phyloP scores from a whole-genome alignment of 2,797 vertebrate species.

The Sciaenops ocellatus region DNA sequence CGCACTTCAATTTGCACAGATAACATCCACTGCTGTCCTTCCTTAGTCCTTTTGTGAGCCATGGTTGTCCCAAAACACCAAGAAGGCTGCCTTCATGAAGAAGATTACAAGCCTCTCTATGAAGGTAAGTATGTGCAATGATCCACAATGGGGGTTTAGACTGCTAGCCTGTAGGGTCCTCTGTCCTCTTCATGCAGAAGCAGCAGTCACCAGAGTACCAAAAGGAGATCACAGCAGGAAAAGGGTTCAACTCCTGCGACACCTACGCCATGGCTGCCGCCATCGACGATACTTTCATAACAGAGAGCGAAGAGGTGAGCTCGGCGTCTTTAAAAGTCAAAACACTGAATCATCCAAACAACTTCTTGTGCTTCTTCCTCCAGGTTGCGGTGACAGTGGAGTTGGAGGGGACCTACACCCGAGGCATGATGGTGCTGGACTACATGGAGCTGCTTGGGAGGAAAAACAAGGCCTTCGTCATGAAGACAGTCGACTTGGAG shows the following conservation, averaged over 20 bases:
- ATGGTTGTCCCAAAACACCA: no score
- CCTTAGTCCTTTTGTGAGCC: no score
- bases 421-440: slow-evolving; percentile 85
- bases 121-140: no score
- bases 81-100: no score
- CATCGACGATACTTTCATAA: slow-evolving; percentile 70
- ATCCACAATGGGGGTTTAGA: no score
- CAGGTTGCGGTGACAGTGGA: slow-evolving; percentile 79
- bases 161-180: no score
- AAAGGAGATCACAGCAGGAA: slow-evolving; percentile 62
- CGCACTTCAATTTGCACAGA: no score
- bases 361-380: background rate
- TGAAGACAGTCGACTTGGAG: slow-evolving; percentile 78
- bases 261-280: slow-evolving; percentile 83
- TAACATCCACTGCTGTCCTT: no score
- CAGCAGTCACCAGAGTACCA: slow-evolving; percentile 31
- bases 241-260: slow-evolving; percentile 84
- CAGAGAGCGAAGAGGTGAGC: slow-evolving; percentile 52
- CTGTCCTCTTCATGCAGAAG: slow-evolving; percentile 32
- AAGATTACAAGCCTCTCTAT: no score
- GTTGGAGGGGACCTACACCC: slow-evolving; percentile 71
- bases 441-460: slow-evolving; percentile 66
- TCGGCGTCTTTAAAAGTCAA: background rate
- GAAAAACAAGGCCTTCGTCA: slow-evolving; percentile 77
- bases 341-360: no score